These are phyloP conservation scores for Alloplasta piceator DNA, from an alignment of 2,888 invertebrate species.

Conservation along the genomic window DNA sequence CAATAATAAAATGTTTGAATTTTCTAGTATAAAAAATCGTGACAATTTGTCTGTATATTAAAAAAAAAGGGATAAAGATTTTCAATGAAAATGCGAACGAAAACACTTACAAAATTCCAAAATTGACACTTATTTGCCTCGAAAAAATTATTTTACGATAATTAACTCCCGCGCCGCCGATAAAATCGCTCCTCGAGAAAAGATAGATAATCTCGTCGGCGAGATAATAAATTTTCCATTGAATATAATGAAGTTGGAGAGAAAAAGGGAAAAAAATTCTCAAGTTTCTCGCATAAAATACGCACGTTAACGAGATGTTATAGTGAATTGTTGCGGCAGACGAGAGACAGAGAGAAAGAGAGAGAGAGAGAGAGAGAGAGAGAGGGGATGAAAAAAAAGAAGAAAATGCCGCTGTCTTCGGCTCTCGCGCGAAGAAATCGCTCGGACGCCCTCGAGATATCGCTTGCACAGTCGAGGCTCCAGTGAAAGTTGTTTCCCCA, in stretches of 20 bases:
- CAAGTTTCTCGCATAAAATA: slow-evolving; percentile 24
- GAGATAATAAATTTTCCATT: slow-evolving; percentile 2
- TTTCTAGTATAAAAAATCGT: background rate
- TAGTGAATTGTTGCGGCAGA: slow-evolving; percentile 4
- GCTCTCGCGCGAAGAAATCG: slow-evolving; percentile 32
- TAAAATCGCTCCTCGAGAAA: background rate
- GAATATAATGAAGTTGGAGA: background rate
- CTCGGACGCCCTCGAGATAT: slow-evolving; percentile 39
- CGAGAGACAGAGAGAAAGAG: background rate
- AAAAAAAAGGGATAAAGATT: too few relatives aligned
- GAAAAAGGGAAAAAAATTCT: background rate
- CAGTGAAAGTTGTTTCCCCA: slow-evolving; percentile 55
- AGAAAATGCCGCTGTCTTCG: slow-evolving; percentile 1
- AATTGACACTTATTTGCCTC: background rate
- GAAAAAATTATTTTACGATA: background rate
- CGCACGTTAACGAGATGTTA: slow-evolving; percentile 28
- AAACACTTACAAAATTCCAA: too few relatives aligned
- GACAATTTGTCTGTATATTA: too few relatives aligned
- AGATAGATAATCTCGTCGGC: background rate
- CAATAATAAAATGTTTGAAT: background rate
- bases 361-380: background rate
- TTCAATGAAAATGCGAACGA: too few relatives aligned
- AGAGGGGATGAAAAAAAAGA: background rate
- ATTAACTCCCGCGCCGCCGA: background rate
- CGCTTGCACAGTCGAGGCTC: slow-evolving; percentile 14